Evolutionary conservation across 2,888 invertebrate species (phyloP).

Genomic region (Lasioglossum zephyrum): DNA sequence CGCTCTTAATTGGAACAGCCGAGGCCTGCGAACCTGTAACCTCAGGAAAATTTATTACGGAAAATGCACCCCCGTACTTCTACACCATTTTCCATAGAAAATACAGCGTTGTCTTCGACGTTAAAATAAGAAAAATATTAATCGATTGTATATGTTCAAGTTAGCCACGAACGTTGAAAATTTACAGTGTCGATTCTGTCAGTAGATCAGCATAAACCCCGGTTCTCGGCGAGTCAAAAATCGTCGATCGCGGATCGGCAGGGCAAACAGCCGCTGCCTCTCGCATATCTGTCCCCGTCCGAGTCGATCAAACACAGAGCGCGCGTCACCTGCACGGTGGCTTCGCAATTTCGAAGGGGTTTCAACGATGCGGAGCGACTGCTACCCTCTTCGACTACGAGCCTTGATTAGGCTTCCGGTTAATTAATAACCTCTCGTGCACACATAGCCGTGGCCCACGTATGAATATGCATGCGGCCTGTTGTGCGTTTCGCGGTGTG

Average conservation of each 20-base stretch:
- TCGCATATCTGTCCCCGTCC: conserved; percentile 49
- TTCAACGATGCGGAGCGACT: conserved; percentile 77
- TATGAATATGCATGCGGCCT: conserved; percentile 83
- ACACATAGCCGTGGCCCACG: conserved; percentile 78
- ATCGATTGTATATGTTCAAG: neutral
- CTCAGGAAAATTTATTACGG: conserved; percentile 27
- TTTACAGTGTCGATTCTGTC: neutral
- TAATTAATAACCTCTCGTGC: conserved; percentile 86
- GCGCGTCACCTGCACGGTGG: conserved; percentile 71
- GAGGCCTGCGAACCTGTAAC: conserved; percentile 9
- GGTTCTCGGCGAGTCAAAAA: neutral
- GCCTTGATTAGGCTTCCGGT: conserved; percentile 87
- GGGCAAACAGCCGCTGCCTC: conserved; percentile 27
- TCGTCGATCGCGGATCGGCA: conserved; percentile 20
- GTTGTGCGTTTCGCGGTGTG: conserved; percentile 81
- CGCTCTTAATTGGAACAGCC: conserved; percentile 65
- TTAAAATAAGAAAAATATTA: neutral
- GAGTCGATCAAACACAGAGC: conserved; percentile 58
- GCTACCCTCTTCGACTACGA: conserved; percentile 78
- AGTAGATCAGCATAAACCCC: neutral
- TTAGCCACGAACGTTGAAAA: neutral
- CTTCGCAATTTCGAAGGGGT: conserved; percentile 74
- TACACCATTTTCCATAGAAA: neutral
- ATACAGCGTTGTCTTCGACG: neutral
- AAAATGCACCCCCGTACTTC: conserved; percentile 12